phyloP scores from a whole-genome alignment of 2,797 vertebrate genomes.

The Cichlasoma orientale region DNA sequence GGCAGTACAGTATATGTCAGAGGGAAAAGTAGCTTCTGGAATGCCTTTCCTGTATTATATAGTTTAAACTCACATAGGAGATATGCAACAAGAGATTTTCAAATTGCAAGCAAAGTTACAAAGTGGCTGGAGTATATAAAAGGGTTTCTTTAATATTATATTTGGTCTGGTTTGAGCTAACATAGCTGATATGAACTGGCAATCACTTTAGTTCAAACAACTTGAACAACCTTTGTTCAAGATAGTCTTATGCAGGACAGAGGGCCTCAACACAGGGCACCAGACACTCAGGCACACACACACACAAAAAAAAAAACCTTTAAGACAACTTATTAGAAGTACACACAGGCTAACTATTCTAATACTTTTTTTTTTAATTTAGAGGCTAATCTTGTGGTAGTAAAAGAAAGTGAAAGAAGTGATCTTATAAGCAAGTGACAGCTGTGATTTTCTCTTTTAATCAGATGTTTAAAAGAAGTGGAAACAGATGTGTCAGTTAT shows the following conservation, averaged over 20 bases:
- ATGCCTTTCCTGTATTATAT: neutral
- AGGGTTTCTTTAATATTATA: neutral
- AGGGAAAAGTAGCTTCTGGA: neutral
- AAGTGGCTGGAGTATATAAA: neutral
- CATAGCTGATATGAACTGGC: no score
- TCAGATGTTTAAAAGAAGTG: neutral
- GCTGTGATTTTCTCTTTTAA: neutral
- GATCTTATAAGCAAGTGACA: neutral
- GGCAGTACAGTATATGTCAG: slow-evolving; percentile 20
- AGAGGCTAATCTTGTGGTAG: no score
- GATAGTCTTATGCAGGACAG: neutral
- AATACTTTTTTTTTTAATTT: no score
- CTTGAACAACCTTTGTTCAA: neutral
- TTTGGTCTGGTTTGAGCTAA: neutral
- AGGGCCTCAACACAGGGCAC: neutral
- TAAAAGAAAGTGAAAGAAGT: neutral
- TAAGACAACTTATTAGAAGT: no score
- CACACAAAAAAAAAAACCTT: no score
- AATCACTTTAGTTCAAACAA: neutral
- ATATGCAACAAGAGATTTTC: neutral
- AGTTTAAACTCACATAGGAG: no score
- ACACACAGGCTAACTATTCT: no score
- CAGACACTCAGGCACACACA: neutral
- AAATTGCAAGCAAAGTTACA: neutral
- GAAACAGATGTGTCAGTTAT: neutral